Percentiles rank a stretch among this genome's conserved stretches.
These are phyloP conservation scores for Sander vitreus DNA, from an alignment of 2,113 vertebrate species.

Conservation along the genomic window DNA sequence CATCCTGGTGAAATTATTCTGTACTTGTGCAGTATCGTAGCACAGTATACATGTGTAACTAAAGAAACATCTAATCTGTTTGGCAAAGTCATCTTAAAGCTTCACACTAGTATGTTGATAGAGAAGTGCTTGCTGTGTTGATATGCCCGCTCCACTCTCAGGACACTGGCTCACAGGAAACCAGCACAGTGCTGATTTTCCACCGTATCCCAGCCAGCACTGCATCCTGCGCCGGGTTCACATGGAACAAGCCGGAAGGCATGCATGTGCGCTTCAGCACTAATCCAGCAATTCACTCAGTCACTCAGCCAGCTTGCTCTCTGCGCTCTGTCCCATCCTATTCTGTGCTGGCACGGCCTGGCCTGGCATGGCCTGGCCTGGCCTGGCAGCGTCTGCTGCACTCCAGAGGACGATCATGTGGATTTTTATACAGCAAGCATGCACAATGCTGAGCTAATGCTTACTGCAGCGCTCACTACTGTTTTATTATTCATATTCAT, in stretches of 20 bases:
- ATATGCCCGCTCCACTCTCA: slow-evolving; percentile 32
- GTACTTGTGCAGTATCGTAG: not conserved
- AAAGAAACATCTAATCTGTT: not conserved
- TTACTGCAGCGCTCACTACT: slow-evolving; percentile 49
- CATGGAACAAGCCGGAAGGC: slow-evolving; percentile 72
- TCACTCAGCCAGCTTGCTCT: slow-evolving; percentile 35
- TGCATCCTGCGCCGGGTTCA: slow-evolving; percentile 78
- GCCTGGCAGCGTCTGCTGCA: slow-evolving; percentile 41
- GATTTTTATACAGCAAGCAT: slow-evolving; percentile 47
- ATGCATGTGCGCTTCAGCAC: slow-evolving; percentile 59
- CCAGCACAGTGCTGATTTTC: slow-evolving; percentile 72
- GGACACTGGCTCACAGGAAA: slow-evolving; percentile 75
- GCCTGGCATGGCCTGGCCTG: slow-evolving; percentile 34
- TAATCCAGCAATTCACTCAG: slow-evolving; percentile 45
- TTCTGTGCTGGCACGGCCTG: slow-evolving; percentile 43
- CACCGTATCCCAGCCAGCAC: slow-evolving; percentile 64
- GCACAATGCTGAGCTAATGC: slow-evolving; percentile 47
- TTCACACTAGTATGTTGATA: slow-evolving; percentile 4
- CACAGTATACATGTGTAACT: not conserved
- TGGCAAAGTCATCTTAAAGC: not conserved
- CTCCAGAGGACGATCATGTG: slow-evolving; percentile 60
- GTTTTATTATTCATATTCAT: slow-evolving; percentile 71
- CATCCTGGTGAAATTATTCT: slow-evolving; percentile 14
- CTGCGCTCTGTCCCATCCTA: slow-evolving; percentile 46
- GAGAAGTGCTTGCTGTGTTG: slow-evolving; percentile 30